Percentiles rank a stretch among this genome's conserved stretches.
Conservation (phyloP, 2,113 vertebrate species). For the Plectropomus leopardus region DNA sequence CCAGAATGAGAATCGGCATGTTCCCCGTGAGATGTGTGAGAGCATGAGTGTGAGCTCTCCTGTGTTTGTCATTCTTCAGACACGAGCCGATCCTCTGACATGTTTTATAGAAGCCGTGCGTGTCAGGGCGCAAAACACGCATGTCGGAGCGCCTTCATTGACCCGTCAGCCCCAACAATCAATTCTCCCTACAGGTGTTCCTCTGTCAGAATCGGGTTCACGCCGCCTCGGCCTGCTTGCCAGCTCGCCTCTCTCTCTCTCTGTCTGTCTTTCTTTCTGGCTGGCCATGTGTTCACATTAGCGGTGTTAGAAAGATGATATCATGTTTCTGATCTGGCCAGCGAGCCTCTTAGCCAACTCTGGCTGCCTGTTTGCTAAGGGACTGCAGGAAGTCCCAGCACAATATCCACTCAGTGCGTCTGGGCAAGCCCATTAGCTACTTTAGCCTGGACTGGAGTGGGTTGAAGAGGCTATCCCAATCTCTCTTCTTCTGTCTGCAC, state of each 20-base stretch:
- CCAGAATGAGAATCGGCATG: conserved; percentile 21
- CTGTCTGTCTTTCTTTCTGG: conserved; percentile 16
- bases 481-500: conserved; percentile 46
- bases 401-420: conserved; percentile 83
- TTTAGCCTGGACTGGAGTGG: conserved; percentile 71
- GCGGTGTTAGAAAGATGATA: conserved; percentile 70
- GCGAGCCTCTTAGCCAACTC: conserved; percentile 70
- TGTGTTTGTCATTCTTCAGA: conserved; percentile 10
- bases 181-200: conserved; percentile 36
- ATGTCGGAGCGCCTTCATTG: background rate
- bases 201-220: conserved; percentile 31
- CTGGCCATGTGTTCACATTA: conserved; percentile 48
- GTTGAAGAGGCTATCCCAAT: conserved; percentile 70
- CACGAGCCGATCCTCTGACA: background rate
- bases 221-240: background rate
- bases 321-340: conserved; percentile 75
- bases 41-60: background rate
- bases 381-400: conserved; percentile 81
- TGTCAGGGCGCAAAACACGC: conserved; percentile 17
- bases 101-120: conserved; percentile 5
- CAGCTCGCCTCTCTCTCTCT: background rate
- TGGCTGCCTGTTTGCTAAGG: conserved; percentile 79
- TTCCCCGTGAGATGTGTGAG: background rate
- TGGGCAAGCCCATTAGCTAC: conserved; percentile 83
- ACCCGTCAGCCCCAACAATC: conserved; percentile 25